Evolutionary conservation across 2,797 vertebrate genomes (phyloP).

Genomic region (Heliangelus exortis): DNA sequence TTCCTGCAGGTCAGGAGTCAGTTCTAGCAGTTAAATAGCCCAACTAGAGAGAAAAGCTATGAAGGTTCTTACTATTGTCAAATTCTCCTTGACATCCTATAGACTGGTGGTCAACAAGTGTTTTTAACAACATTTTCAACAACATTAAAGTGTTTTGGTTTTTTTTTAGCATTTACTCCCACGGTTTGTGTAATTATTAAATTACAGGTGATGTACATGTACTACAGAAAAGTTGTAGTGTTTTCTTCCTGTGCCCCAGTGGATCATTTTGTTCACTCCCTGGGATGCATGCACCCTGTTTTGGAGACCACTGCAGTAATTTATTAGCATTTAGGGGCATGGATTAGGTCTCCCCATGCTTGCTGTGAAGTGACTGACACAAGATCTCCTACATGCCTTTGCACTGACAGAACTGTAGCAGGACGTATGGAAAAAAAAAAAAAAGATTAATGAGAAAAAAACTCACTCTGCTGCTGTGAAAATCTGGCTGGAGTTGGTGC

Average conservation of each 20-base stretch:
- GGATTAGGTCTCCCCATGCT: background rate
- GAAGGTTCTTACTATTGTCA: background rate
- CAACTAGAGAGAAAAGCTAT: background rate
- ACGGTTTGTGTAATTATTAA: background rate
- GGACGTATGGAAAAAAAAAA: background rate
- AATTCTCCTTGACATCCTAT: background rate
- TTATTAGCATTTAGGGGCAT: background rate
- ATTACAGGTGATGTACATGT: background rate
- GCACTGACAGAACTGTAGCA: background rate
- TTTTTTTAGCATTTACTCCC: background rate
- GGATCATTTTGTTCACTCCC: background rate
- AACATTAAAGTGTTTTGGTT: background rate
- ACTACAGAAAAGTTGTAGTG: background rate
- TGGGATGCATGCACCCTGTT: background rate
- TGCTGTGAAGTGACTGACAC: background rate
- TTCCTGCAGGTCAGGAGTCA: background rate
- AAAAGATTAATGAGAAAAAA: background rate
- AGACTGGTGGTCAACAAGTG: background rate
- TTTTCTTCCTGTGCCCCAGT: background rate
- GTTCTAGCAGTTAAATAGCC: background rate
- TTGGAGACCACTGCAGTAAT: background rate
- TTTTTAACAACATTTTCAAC: no score
- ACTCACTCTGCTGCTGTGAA: slow-evolving; percentile 98
- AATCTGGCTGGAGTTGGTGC: slow-evolving; percentile 90
- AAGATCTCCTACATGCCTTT: background rate